A percentile compares a stretch with the other conserved stretches of the same genome.
phyloP scores from a whole-genome alignment of 2,797 vertebrate genomes.

The Helicolenus hilgendorfi region DNA sequence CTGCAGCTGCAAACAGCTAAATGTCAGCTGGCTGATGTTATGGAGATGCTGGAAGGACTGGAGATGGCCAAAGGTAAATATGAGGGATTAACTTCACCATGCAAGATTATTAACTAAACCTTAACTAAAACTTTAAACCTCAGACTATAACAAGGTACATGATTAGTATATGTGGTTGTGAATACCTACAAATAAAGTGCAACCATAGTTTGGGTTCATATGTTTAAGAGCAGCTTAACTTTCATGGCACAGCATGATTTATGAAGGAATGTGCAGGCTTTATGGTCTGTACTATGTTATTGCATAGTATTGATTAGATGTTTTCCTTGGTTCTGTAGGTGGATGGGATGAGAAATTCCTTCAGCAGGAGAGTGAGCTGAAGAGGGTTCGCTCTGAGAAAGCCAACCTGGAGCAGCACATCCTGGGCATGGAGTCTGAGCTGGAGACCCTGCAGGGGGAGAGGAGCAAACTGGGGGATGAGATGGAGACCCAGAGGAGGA shows the following conservation, averaged over 20 bases:
- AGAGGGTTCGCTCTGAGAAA: conserved; percentile 89
- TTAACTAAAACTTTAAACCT: neutral
- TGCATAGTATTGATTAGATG: neutral
- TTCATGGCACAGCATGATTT: neutral
- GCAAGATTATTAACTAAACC: neutral
- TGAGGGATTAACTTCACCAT: neutral
- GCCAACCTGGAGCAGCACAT: conserved; percentile 87
- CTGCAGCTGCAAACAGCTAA: conserved; percentile 84
- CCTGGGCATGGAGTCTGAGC: conserved; percentile 87
- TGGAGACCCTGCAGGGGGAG: conserved; percentile 88
- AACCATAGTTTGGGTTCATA: neutral
- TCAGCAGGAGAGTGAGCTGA: conserved; percentile 88
- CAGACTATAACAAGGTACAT: neutral
- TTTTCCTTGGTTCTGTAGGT: conserved; percentile 53
- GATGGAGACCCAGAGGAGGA: conserved; percentile 83
- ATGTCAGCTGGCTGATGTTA: conserved; percentile 76
- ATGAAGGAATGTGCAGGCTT: neutral
- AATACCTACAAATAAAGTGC: neutral
- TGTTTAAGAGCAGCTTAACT: neutral
- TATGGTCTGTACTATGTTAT: neutral
- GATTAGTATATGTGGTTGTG: neutral
- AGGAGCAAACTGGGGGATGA: conserved; percentile 86
- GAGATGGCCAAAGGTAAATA: conserved; percentile 84
- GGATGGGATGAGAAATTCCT: conserved; percentile 90
- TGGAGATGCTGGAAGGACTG: conserved; percentile 80